Conservation (phyloP, 92 coral and sea anemone genomes). For the Blastomussa wellsi region DNA sequence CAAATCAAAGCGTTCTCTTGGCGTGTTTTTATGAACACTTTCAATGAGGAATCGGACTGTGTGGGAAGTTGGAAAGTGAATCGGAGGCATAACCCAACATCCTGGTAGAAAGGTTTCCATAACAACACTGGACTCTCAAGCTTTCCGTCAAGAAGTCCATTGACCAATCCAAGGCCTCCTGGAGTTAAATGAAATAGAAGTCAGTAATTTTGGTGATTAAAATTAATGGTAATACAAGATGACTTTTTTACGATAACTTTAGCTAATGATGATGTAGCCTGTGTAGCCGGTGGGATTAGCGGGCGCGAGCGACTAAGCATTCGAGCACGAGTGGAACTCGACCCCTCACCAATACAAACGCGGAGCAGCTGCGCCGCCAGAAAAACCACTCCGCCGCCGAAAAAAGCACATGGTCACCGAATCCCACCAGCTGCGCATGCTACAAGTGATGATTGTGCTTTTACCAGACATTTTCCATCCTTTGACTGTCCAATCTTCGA, state of each 20-base stretch:
- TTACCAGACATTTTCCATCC: slow-evolving; percentile 37
- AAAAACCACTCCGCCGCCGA: too few species aligned
- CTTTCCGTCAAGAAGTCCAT: slow-evolving; percentile 15
- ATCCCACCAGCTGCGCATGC: too few species aligned
- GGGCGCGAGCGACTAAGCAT: too few species aligned
- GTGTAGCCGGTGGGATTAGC: too few species aligned
- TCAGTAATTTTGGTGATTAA: too few species aligned
- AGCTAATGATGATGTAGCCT: too few species aligned
- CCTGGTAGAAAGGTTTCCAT: slow-evolving; percentile 57
- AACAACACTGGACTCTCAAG: slow-evolving; percentile 46
- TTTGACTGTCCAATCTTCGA: slow-evolving; percentile 9
- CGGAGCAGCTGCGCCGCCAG: too few species aligned
- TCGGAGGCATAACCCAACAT: slow-evolving; percentile 53
- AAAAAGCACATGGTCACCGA: too few species aligned
- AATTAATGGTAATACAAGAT: too few species aligned
- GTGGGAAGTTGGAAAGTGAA: slow-evolving; percentile 50
- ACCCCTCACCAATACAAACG: too few species aligned
- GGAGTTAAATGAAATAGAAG: background rate
- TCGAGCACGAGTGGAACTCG: too few species aligned
- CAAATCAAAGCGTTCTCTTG: slow-evolving; percentile 35
- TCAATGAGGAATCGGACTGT: slow-evolving; percentile 11
- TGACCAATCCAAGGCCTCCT: slow-evolving; percentile 27
- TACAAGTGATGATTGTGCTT: background rate
- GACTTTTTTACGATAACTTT: too few species aligned
- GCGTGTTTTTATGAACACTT: slow-evolving; percentile 21